Percentiles rank a stretch among this genome's conserved stretches.
phyloP scores from a whole-genome alignment of 2,888 invertebrate species.

The Eristalinus aeneus region DNA sequence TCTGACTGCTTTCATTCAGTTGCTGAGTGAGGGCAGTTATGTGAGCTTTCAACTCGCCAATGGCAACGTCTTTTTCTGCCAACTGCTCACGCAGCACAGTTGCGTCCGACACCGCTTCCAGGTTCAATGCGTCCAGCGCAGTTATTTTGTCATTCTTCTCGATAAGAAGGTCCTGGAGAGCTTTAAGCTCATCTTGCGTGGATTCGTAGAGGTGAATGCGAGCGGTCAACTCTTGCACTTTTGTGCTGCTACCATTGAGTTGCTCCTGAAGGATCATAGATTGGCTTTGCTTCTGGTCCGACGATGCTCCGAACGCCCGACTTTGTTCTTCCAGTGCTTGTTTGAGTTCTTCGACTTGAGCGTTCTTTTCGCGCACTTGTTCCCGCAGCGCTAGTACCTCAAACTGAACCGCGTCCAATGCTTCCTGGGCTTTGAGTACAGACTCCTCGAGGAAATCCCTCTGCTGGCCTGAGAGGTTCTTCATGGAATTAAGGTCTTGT shows the following conservation, averaged over 20 bases:
- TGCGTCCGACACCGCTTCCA: constrained; percentile 14
- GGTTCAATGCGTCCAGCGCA: constrained; percentile 12
- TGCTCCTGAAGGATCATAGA: constrained; percentile 1
- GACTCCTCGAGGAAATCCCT: constrained; percentile 30
- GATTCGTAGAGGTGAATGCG: constrained; percentile 5
- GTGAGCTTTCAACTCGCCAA: constrained; percentile 40
- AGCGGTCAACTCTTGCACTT: constrained; percentile 1
- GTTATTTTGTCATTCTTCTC: constrained; percentile 46
- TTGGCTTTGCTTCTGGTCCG: not conserved
- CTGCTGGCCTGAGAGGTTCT: constrained; percentile 59
- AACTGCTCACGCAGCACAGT: constrained; percentile 22
- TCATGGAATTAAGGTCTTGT: constrained; percentile 39
- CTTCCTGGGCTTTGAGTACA: constrained; percentile 56
- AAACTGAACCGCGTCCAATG: constrained; percentile 68
- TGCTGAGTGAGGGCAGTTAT: not conserved
- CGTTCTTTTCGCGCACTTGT: constrained; percentile 81
- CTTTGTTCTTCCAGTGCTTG: constrained; percentile 40
- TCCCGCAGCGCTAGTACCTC: constrained; percentile 68
- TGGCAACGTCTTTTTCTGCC: constrained; percentile 27
- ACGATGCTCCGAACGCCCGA: not conserved
- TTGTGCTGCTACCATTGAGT: constrained; percentile 19
- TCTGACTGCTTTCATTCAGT: constrained; percentile 7
- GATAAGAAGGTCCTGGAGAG: constrained; percentile 40
- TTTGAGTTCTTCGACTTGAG: constrained; percentile 76
- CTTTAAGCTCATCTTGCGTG: constrained; percentile 20